These are phyloP conservation scores for Hydrotaea diabolus DNA, from an alignment of 2,888 invertebrate genomes.

Conservation along the genomic window DNA sequence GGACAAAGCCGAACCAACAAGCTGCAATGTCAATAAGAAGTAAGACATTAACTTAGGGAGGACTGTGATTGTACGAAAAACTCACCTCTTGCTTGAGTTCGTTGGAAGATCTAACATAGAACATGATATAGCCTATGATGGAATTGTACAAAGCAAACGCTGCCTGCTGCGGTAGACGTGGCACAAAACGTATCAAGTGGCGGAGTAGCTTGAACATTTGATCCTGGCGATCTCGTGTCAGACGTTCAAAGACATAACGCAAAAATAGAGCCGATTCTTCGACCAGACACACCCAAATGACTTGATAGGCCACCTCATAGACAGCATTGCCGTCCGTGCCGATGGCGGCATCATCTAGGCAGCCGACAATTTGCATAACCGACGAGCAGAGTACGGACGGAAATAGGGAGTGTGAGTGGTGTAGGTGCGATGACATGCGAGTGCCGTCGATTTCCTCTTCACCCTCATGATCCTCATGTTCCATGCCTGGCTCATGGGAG, in stretches of 20 bases:
- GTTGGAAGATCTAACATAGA: conserved; percentile 97
- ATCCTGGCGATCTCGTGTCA: conserved; percentile 96
- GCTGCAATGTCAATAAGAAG: conserved; percentile 77
- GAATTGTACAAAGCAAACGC: conserved; percentile 99
- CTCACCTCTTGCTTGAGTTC: conserved; percentile 92
- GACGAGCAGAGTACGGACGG: conserved; percentile 98
- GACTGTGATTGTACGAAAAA: neutral
- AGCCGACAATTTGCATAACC: conserved; percentile 95
- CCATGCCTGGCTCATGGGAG: conserved; percentile 96
- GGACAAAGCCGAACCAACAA: conserved; percentile 96
- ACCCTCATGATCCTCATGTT: conserved; percentile 91
- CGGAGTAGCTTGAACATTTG: conserved; percentile 96
- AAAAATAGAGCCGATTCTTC: conserved; percentile 98
- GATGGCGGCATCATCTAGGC: conserved; percentile 97
- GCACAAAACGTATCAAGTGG: conserved; percentile 95
- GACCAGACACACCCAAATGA: conserved; percentile 98
- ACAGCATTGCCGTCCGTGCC: conserved; percentile 97
- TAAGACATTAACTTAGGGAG: neutral
- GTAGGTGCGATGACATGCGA: conserved; percentile 90
- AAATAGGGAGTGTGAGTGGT: conserved; percentile 96
- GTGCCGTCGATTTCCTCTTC: conserved; percentile 90
- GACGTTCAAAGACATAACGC: conserved; percentile 95
- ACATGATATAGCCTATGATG: conserved; percentile 99
- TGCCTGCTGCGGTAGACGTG: conserved; percentile 96
- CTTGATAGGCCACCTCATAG: conserved; percentile 97